phyloP scores from a whole-genome alignment of 2,113 vertebrate genomes.

The Rhinichthys klamathensis region DNA sequence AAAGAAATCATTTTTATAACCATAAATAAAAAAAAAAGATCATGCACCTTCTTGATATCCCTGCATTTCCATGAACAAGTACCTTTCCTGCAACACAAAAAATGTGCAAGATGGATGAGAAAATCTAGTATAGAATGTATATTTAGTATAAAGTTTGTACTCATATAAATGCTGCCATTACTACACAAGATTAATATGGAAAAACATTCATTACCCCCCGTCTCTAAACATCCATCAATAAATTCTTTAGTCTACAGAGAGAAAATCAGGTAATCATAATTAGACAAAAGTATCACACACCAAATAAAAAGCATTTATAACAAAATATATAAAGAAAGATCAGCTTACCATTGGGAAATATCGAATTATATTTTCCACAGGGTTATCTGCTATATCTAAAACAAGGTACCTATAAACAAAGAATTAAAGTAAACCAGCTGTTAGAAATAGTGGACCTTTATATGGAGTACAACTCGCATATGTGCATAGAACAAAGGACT shows the following conservation, averaged over 20 bases:
- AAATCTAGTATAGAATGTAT: neutral
- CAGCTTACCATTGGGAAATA: conserved; percentile 94
- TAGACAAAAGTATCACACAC: neutral
- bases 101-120: neutral
- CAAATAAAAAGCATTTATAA: neutral
- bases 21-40: neutral
- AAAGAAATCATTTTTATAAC: neutral
- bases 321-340: neutral
- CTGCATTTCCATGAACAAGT: conserved; percentile 98
- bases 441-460: neutral
- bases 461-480: neutral
- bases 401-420: conserved; percentile 90
- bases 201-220: conserved; percentile 83
- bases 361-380: conserved; percentile 97
- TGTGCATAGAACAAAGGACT: neutral
- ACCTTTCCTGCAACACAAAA: conserved; percentile 86
- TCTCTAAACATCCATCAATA: conserved; percentile 96
- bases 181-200: neutral
- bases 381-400: conserved; percentile 99
- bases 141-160: neutral
- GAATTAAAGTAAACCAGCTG: neutral
- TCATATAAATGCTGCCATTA: neutral
- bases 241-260: conserved; percentile 93
- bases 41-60: conserved; percentile 94
- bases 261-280: neutral